Evolutionary conservation across 2,888 invertebrate species (phyloP), one percentile per base, ranked within the genome.

Genomic region (Agrypnus murinus): DNA sequence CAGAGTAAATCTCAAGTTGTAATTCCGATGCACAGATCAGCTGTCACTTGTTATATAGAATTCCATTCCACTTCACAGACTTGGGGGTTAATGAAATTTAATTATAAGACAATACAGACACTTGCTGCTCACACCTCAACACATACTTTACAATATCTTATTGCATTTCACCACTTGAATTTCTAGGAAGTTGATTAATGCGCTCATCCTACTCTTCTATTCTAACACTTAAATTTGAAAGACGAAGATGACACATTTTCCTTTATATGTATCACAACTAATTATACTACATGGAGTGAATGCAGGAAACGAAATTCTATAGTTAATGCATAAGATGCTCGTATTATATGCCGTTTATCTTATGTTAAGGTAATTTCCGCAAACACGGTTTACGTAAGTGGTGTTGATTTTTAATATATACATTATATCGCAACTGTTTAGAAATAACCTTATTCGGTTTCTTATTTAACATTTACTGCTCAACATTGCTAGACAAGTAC

Each of bases 71-170:
- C 76, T 75, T 75, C 76, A 76, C 74, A 73, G 79, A 81, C 79
- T 80, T 80, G 80, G 81, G 25, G 81, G 82, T 81, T 79, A 79
- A 79, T 82, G 82, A 83, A 83, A 83, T 83, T 83, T 83, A 83
- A 83, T 83, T 83, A 83, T 81, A 78, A 82, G 81, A 83, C 82
- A 83, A 83, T 83, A 82, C 81, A 79, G 80, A 79, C 81, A 80
- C 81, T 79, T 79, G 78, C 81, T 79, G 80, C 79, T 75, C 74
- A 74, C 77, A 79, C 76, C 75, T 75, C 73, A 69, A 71, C 75
- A 82, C 82, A 83, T 84, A 84, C 82, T 84, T 84, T 83, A 78
- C 81, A 79, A 82, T 83, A 82, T 82, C 83, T 82, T 83, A 83
- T 82, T 82, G 81, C 81, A 78, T 82, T 62, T 69, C 65, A 40